phyloP scores from a whole-genome alignment of 2,113 vertebrate species.

The Apus apus region DNA sequence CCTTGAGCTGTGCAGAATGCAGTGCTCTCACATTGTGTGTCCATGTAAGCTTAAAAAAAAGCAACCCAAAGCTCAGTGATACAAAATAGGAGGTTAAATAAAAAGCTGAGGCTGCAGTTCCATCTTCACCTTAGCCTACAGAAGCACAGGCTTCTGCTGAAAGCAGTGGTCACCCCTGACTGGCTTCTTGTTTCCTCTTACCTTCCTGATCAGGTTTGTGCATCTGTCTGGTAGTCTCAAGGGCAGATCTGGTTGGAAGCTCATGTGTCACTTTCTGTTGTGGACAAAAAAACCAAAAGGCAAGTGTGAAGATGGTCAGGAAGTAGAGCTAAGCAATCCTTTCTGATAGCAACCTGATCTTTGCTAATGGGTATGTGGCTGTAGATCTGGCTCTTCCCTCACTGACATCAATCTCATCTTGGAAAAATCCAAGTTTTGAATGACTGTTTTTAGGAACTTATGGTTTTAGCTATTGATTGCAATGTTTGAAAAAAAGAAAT shows the following conservation, averaged over 20 bases:
- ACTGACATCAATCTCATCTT: background rate
- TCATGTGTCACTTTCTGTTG: background rate
- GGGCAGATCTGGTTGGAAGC: background rate
- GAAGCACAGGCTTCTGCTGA: background rate
- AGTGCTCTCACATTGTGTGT: background rate
- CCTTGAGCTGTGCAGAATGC: background rate
- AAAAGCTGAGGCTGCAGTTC: background rate
- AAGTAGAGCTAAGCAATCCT: background rate
- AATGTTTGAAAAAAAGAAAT: background rate
- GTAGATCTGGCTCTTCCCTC: background rate
- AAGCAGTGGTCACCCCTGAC: background rate
- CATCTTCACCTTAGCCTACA: background rate
- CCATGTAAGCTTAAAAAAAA: background rate
- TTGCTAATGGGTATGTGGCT: background rate
- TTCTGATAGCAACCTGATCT: background rate
- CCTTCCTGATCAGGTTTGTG: background rate
- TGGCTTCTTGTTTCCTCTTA: background rate
- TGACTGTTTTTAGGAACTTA: background rate
- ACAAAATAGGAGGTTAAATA: background rate
- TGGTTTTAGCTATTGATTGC: background rate
- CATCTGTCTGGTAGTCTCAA: background rate
- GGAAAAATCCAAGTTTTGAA: background rate
- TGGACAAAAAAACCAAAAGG: background rate
- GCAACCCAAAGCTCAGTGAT: background rate
- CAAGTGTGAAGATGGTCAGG: background rate